Evolutionary conservation across 2,113 vertebrate genomes (phyloP).

Genomic region (Ptilorrhoa leucosticta): DNA sequence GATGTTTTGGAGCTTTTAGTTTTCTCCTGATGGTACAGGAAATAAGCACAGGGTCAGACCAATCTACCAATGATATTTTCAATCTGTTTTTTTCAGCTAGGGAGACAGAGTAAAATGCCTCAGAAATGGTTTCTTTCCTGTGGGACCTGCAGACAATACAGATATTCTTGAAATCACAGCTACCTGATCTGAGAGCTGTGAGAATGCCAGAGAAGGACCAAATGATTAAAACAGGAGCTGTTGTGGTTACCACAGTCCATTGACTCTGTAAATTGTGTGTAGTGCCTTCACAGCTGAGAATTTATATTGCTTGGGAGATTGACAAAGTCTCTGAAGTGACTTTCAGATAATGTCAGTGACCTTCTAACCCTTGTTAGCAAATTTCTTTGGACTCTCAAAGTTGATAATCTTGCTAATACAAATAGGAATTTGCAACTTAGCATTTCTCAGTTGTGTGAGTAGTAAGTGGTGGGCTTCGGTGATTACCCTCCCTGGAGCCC

Average conservation of each 20-base stretch:
- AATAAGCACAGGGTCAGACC: neutral
- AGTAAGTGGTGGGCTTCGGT: slow-evolving; percentile 29
- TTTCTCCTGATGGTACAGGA: neutral
- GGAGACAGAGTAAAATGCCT: neutral
- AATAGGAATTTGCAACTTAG: slow-evolving; percentile 48
- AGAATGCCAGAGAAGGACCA: neutral
- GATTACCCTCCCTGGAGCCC: neutral
- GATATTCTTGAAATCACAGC: neutral
- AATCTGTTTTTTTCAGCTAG: neutral
- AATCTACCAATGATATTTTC: neutral
- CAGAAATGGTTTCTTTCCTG: neutral
- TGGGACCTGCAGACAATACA: neutral
- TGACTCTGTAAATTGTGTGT: slow-evolving; percentile 30
- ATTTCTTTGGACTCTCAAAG: slow-evolving; percentile 40
- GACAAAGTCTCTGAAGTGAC: slow-evolving; percentile 8
- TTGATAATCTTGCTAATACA: slow-evolving; percentile 53
- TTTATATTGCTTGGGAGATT: neutral
- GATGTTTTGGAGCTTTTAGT: neutral
- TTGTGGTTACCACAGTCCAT: neutral
- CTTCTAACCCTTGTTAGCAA: neutral
- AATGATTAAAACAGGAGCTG: slow-evolving; percentile 19
- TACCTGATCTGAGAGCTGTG: neutral
- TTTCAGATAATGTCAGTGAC: slow-evolving; percentile 38
- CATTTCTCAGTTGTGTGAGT: slow-evolving; percentile 40
- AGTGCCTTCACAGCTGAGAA: slow-evolving; percentile 6